Percentiles rank a stretch among this genome's conserved stretches.
Conservation (phyloP, 2,113 vertebrate species). For the Dicentrarchus labrax region DNA sequence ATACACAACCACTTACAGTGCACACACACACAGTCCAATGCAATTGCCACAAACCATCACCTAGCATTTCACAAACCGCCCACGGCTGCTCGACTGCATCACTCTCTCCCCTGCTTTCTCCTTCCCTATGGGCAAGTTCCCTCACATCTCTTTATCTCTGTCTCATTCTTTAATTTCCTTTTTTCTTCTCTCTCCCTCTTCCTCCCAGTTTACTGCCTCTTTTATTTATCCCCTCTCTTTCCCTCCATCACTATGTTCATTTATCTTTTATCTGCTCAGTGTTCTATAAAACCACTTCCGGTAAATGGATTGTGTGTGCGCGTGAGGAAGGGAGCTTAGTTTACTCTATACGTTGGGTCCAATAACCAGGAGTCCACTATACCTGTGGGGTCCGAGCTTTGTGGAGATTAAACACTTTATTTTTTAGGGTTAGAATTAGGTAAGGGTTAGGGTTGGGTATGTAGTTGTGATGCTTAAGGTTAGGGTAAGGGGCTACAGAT, state of each 20-base stretch:
- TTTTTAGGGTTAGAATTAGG: too few species aligned
- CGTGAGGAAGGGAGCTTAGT: not conserved
- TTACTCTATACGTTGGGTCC: too few species aligned
- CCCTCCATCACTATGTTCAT: conserved; percentile 35
- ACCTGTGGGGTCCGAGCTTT: too few species aligned
- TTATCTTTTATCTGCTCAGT: conserved; percentile 46
- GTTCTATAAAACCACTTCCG: conserved; percentile 54
- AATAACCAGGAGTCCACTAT: too few species aligned
- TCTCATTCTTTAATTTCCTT: not conserved
- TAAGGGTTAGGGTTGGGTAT: too few species aligned
- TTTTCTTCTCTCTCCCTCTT: not conserved
- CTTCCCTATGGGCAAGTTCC: conserved; percentile 39
- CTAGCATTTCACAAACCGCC: conserved; percentile 62
- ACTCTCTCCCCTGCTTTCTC: conserved; percentile 57
- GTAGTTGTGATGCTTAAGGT: too few species aligned
- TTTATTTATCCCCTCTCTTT: conserved; percentile 2
- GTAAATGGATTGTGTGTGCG: conserved; percentile 36
- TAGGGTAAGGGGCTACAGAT: too few species aligned
- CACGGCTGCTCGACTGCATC: conserved; percentile 56
- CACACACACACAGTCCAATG: conserved; percentile 16
- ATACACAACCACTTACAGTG: conserved; percentile 25
- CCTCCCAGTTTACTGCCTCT: too few species aligned
- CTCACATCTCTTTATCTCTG: conserved; percentile 37
- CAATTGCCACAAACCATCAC: conserved; percentile 51
- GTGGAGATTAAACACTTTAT: too few species aligned